Evolutionary conservation across 2,113 vertebrate genomes (phyloP).

Genomic region (Nestor notabilis): DNA sequence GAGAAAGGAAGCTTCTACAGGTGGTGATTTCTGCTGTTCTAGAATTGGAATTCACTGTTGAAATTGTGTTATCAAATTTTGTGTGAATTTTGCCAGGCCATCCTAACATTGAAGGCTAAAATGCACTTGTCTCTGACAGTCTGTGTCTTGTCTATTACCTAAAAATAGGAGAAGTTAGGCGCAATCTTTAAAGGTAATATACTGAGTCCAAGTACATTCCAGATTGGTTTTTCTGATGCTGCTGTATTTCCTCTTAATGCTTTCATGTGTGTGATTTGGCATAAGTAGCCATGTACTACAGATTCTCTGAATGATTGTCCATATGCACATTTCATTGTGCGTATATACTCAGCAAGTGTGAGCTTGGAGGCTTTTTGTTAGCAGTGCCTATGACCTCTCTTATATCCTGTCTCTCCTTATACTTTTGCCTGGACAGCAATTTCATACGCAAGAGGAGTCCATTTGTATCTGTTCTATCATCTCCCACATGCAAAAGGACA

Average conservation of each 20-base stretch:
- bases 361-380: neutral
- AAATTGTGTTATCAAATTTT: neutral
- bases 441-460: accelerated
- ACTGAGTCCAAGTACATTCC: neutral
- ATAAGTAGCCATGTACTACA: neutral
- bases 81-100: neutral
- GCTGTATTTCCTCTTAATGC: neutral
- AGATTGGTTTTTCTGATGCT: neutral
- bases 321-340: neutral
- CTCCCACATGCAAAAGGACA: neutral
- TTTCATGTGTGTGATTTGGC: neutral
- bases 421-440: neutral
- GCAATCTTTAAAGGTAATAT: neutral
- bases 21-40: neutral
- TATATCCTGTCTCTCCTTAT: neutral
- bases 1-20: neutral
- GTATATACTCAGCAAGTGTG: neutral
- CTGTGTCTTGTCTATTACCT: neutral
- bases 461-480: neutral
- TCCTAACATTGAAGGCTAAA: neutral
- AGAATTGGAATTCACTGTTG: neutral
- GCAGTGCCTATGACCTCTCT: neutral
- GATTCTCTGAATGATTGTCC: neutral
- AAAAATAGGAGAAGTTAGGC: neutral
- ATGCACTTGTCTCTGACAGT: neutral